These are phyloP conservation scores for Leucopternis melanops DNA, from an alignment of 2,113 vertebrate genomes.

Conservation along the genomic window DNA sequence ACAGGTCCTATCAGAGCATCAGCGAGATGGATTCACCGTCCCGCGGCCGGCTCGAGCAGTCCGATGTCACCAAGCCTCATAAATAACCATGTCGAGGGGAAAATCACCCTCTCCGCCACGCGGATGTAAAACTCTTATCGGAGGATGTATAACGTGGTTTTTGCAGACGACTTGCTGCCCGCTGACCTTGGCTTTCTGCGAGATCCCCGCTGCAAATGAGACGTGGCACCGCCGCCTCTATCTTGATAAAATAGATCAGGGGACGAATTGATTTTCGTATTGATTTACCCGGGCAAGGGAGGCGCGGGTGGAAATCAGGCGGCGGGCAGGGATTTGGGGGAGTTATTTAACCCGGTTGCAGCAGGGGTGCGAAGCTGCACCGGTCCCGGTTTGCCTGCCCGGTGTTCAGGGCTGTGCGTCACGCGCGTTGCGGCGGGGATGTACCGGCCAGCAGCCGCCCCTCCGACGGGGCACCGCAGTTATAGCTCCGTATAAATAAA, in stretches of 20 bases:
- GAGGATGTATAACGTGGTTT: not conserved
- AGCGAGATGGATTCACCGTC: not conserved
- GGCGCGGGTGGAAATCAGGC: not conserved
- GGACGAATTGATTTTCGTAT: slow-evolving; percentile 63
- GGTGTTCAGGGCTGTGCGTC: accelerated
- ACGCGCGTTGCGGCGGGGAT: not conserved
- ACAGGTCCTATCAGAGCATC: not conserved
- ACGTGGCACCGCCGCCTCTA: slow-evolving; percentile 48
- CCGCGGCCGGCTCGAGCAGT: not conserved
- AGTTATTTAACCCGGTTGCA: accelerated
- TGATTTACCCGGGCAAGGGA: slow-evolving; percentile 2
- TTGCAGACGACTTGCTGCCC: not conserved
- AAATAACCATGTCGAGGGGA: not conserved
- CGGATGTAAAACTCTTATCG: not conserved
- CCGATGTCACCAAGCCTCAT: not conserved
- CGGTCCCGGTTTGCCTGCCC: accelerated
- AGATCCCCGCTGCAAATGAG: slow-evolving; percentile 18
- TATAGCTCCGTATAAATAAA: slow-evolving; percentile 66
- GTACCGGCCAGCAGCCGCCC: not conserved
- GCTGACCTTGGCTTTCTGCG: slow-evolving; percentile 54
- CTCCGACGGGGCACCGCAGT: not conserved
- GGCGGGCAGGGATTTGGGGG: not conserved
- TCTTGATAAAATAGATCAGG: slow-evolving; percentile 62
- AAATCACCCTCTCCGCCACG: not conserved
- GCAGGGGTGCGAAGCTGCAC: accelerated